phyloP scores from a whole-genome alignment of 2,113 vertebrate genomes.

The Mustelus asterias region DNA sequence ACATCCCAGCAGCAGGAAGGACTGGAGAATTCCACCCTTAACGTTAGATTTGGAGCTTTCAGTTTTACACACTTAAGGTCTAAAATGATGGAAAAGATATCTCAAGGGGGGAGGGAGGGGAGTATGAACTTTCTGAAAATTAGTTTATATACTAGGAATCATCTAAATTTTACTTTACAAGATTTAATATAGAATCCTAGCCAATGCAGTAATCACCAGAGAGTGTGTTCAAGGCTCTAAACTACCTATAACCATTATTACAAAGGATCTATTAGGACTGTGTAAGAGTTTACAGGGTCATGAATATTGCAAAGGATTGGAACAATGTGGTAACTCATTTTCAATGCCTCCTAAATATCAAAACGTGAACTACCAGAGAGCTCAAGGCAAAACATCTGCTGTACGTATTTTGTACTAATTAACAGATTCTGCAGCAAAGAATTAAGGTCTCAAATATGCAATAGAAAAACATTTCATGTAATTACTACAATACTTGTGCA shows the following conservation, averaged over 20 bases:
- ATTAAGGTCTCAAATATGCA: not conserved
- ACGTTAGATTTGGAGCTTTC: not conserved
- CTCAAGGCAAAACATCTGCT: slow-evolving; percentile 4
- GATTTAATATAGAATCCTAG: not conserved
- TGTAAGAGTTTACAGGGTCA: not conserved
- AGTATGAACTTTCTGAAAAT: not conserved
- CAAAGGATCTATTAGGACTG: not conserved
- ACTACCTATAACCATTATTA: not conserved
- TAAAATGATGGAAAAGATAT: too few relatives aligned
- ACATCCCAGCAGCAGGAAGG: too few relatives aligned
- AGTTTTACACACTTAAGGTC: not conserved
- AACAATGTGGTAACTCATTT: not conserved
- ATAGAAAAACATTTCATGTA: not conserved
- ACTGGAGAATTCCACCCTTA: not conserved
- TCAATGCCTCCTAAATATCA: not conserved
- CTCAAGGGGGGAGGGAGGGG: not conserved
- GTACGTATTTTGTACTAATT: not conserved
- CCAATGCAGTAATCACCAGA: not conserved
- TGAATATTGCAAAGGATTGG: not conserved
- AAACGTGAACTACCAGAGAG: not conserved
- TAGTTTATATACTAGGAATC: not conserved
- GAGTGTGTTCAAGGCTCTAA: not conserved
- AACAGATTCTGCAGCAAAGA: not conserved
- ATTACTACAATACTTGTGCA: not conserved
- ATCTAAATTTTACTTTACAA: not conserved